Conservation (phyloP, 2,888 invertebrate genomes). For the Caradrina clavipalpis region DNA sequence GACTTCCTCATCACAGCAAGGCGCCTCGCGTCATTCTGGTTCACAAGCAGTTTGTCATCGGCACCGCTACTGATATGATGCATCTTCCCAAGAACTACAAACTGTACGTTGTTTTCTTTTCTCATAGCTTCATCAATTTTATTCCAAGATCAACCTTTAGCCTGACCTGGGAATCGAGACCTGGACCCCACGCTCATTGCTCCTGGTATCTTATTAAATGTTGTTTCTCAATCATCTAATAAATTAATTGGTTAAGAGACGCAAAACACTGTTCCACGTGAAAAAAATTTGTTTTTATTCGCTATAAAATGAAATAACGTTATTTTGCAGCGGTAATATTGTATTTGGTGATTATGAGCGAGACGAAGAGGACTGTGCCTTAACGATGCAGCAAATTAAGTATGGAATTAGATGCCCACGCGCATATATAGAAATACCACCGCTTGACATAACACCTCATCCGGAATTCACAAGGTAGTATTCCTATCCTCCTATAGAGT, state of each 20-base stretch:
- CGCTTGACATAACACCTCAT: conserved; percentile 78
- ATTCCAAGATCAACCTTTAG: too few species aligned
- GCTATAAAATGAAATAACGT: too few species aligned
- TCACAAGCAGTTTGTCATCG: conserved; percentile 82
- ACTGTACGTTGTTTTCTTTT: conserved; percentile 72
- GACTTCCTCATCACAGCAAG: conserved; percentile 79
- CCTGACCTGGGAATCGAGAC: too few species aligned
- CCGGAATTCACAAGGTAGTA: conserved; percentile 83
- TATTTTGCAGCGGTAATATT: conserved; percentile 76
- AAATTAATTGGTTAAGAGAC: too few species aligned
- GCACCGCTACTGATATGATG: conserved; percentile 80
- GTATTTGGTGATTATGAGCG: conserved; percentile 86
- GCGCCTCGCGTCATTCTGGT: conserved; percentile 82
- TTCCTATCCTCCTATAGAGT: too few species aligned
- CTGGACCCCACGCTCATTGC: too few species aligned
- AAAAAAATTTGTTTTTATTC: too few species aligned
- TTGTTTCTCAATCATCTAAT: too few species aligned
- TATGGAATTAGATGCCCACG: conserved; percentile 75
- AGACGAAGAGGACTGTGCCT: conserved; percentile 81
- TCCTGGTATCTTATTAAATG: too few species aligned
- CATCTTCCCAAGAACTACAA: conserved; percentile 83
- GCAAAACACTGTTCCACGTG: too few species aligned
- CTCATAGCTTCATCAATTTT: too few species aligned
- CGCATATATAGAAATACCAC: conserved; percentile 82
- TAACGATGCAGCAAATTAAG: conserved; percentile 74